These are phyloP conservation scores for Drosophila mimica DNA, from an alignment of 2,888 invertebrate genomes.

Conservation along the genomic window DNA sequence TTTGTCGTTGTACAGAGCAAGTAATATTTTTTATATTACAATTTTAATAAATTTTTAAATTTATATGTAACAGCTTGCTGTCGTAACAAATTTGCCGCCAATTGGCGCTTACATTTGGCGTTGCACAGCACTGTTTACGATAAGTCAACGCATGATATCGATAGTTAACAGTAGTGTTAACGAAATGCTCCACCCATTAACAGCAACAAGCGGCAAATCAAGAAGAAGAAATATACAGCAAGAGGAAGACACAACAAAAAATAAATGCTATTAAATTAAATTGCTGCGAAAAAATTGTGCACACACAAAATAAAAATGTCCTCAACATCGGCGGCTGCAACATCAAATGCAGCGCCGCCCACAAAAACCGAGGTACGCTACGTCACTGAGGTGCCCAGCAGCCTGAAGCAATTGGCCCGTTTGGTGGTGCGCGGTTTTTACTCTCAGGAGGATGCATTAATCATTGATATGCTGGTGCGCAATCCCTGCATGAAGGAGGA, in stretches of 20 bases:
- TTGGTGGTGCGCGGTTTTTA: conserved; percentile 97
- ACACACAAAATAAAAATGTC: conserved; percentile 49
- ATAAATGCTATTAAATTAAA: conserved; percentile 6
- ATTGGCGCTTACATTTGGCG: not conserved
- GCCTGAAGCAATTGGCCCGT: conserved; percentile 95
- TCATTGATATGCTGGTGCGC: conserved; percentile 97
- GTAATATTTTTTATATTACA: not conserved
- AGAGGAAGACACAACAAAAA: conserved; percentile 30
- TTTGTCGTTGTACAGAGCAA: too few relatives aligned
- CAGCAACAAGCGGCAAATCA: conserved; percentile 3
- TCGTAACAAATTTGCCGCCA: conserved; percentile 4
- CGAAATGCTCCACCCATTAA: conserved; percentile 14
- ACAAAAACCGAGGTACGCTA: conserved; percentile 89
- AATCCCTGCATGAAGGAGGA: conserved; percentile 97
- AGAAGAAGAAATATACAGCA: conserved; percentile 1
- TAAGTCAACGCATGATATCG: conserved; percentile 9
- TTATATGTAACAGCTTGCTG: not conserved
- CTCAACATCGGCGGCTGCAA: conserved; percentile 69
- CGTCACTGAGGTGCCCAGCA: conserved; percentile 96
- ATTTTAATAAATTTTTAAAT: not conserved
- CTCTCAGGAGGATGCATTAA: conserved; percentile 95
- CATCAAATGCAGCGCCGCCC: conserved; percentile 57
- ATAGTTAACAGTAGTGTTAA: conserved; percentile 12
- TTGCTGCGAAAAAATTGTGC: not conserved
- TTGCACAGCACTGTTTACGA: not conserved